phyloP scores from a whole-genome alignment of 2,888 invertebrate genomes.

The Drosophila cracens region DNA sequence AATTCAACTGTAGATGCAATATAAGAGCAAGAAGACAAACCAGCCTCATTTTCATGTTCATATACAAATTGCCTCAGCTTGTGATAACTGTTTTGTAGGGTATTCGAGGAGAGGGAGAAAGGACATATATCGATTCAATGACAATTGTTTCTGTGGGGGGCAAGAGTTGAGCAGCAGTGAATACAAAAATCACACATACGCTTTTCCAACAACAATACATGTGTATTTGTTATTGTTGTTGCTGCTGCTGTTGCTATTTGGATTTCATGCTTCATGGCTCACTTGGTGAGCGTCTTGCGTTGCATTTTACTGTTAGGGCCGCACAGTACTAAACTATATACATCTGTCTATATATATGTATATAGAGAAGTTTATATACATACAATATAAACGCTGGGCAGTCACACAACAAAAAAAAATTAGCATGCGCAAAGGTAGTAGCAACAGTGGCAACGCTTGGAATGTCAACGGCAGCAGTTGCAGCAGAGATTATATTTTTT shows the following conservation, averaged over 20 bases:
- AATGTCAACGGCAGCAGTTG: constrained; percentile 78
- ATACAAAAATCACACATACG: constrained; percentile 50
- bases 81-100: constrained; percentile 27
- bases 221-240: constrained; percentile 15
- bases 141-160: constrained; percentile 62
- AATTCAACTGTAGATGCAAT: neutral
- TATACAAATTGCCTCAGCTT: neutral
- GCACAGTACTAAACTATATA: constrained; percentile 30
- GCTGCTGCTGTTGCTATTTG: constrained; percentile 23
- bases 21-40: neutral
- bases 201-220: constrained; percentile 33
- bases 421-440: constrained; percentile 72
- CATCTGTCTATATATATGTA: constrained; percentile 17
- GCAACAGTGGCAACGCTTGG: constrained; percentile 54
- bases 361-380: constrained; percentile 6
- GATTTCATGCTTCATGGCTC: constrained; percentile 76
- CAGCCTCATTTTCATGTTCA: neutral
- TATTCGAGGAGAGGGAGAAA: constrained; percentile 27
- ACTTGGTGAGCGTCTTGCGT: constrained; percentile 55
- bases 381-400: constrained; percentile 47
- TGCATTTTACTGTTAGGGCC: constrained; percentile 71
- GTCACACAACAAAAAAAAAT: constrained; percentile 53
- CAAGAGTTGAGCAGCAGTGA: constrained; percentile 21
- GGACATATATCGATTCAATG: constrained; percentile 50
- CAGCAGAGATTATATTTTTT: constrained; percentile 69